Evolutionary conservation across 2,888 invertebrate species (phyloP), one percentile per base, ranked within the genome.

Genomic region (Nomada goodeniana): DNA sequence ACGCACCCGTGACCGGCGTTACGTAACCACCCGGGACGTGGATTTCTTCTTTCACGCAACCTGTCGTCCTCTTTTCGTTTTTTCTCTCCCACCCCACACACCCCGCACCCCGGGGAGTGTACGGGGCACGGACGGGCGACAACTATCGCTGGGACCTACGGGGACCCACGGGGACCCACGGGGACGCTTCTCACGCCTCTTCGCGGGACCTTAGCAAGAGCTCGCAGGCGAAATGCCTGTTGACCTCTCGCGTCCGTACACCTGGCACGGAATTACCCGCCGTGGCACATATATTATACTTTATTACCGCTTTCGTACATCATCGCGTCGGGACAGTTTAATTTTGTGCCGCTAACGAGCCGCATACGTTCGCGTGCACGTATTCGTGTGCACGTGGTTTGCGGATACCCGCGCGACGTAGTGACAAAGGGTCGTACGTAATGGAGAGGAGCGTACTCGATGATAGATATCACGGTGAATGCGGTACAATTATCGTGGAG

Each of bases 11-110:
- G 78, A 79, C 69, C 76, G 64, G 76, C 60, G 86, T 87, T 87
- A 85, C 84, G 80, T 82, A 87, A 87, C 72, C 81, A 71, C 76
- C 36, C 77, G 57, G 36, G 50, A 67, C 77, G 68, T 72, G 44
- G 75, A 82, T 79, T 83, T 71, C 36, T 72, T 81, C 70, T 60
- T 72, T 74, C 29, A 81, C 59, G 68, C 71, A 69, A 72, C 60
- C 71, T 72, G 63, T 36, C 57, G 59, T 1, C 59, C 57, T 18
- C 61, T 23, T 26, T 26, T 26, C 2, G 26, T 26, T 36, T n/a
- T 18, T 5, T 29, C 29, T n/a, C n/a, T n/a, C n/a, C n/a, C n/a
- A n/a, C n/a, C n/a, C n/a, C n/a, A n/a, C n/a, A n/a, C n/a, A n/a
- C n/a, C n/a, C n/a, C n/a, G n/a, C n/a, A n/a, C n/a, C n/a, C n/a